A percentile compares a stretch with the other conserved stretches of the same genome.
Evolutionary conservation across 2,888 invertebrate species (phyloP).

Genomic region (Drosophila monieri): DNA sequence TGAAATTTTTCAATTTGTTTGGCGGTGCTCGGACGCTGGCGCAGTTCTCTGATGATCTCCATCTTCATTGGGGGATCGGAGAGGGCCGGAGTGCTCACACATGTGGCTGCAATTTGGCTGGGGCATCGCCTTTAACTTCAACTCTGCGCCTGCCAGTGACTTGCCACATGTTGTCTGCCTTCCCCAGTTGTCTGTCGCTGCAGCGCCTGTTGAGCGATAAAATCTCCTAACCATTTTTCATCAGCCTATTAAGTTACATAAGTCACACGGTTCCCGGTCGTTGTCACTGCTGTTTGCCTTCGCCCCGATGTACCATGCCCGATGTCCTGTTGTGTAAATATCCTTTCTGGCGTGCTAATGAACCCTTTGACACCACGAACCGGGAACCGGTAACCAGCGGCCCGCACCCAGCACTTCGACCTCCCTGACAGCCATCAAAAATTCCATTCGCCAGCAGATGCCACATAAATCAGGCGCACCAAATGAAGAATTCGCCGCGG

Average conservation of each 20-base stretch:
- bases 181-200: conserved; percentile 23
- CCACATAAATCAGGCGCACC: conserved; percentile 64
- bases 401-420: conserved; percentile 28
- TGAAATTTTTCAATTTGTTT: conserved; percentile 76
- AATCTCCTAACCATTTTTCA: conserved; percentile 69
- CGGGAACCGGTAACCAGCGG: background rate
- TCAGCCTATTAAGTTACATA: conserved; percentile 77
- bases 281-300: background rate
- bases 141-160: conserved; percentile 14
- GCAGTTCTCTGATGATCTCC: conserved; percentile 52
- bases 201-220: conserved; percentile 55
- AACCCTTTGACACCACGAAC: conserved; percentile 64
- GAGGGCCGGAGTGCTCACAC: conserved; percentile 46
- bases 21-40: conserved; percentile 46
- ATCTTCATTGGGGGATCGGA: conserved; percentile 50
- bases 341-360: conserved; percentile 71
- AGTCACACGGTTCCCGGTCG: conserved; percentile 50
- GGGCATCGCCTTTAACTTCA: conserved; percentile 63
- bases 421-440: conserved; percentile 52
- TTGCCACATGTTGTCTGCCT: conserved; percentile 73
- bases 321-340: conserved; percentile 63
- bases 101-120: conserved; percentile 76
- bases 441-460: conserved; percentile 54
- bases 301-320: background rate
- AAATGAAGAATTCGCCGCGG: conserved; percentile 50